A percentile compares a stretch with the other conserved stretches of the same genome.
Conservation (phyloP, 2,888 invertebrate species). For the Pollenia labialis region DNA sequence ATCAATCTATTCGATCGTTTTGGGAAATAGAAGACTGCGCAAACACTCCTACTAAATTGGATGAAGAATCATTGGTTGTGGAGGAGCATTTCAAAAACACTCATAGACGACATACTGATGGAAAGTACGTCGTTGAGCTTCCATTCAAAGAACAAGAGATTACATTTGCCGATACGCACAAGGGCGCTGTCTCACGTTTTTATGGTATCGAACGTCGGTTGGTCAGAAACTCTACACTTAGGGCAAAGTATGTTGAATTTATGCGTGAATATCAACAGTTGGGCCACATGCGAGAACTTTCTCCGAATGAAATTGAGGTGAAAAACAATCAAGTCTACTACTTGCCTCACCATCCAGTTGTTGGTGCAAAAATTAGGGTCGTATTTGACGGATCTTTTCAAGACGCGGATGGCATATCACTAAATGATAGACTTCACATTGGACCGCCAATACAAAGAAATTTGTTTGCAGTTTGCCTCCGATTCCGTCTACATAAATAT, state of each 20-base stretch:
- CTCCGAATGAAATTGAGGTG: neutral
- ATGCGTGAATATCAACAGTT: neutral
- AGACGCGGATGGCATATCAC: conserved; percentile 10
- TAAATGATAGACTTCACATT: conserved; percentile 28
- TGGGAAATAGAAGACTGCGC: no score
- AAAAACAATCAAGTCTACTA: conserved; percentile 28
- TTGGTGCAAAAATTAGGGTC: conserved; percentile 57
- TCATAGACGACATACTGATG: no score
- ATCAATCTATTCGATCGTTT: no score
- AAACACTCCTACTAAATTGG: no score
- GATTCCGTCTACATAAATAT: conserved; percentile 70
- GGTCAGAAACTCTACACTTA: neutral
- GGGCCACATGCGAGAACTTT: conserved; percentile 1
- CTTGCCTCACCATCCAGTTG: conserved; percentile 52
- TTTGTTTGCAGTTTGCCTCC: conserved; percentile 63
- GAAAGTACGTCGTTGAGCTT: no score
- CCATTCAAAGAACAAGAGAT: no score
- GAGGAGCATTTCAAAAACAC: no score
- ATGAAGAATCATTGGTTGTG: no score
- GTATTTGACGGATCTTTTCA: conserved; percentile 63
- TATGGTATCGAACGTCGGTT: no score
- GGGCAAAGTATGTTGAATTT: neutral
- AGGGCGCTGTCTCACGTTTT: neutral
- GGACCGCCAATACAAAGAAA: conserved; percentile 49
- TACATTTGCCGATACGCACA: conserved; percentile 23